Evolutionary conservation across 2,797 vertebrate species (phyloP), one percentile per base, ranked within the genome.

Genomic region (Brachyalestes nurse): DNA sequence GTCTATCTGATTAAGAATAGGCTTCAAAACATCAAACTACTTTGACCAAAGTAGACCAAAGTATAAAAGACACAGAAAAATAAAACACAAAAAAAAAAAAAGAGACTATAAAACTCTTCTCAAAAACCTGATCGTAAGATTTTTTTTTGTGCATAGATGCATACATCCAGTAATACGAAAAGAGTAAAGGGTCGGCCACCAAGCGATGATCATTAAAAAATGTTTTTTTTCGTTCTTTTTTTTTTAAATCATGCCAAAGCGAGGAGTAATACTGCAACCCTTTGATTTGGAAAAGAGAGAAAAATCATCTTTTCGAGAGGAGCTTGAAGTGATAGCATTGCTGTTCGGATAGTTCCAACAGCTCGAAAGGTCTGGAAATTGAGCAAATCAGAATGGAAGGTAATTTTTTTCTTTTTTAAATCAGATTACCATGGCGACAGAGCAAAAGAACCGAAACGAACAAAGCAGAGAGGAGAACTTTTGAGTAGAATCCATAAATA

Each of bases 61-160:
- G 70, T 84, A 74, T 79, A 78, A 72, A 78, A 69, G 45, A 74
- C 16, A 25, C 13, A 82, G 89, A 53, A 53, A 40, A 58, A 23
- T 28, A 88, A 88, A 70, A 83, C 53, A 23, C 51, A 28, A 28
- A 38, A 1, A 45, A 45, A 38, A 1, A 45, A 45, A 6, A 10
- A n/a, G 70, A 88, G 83, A 86, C 83, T 61, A 89, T 58, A 79
- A 79, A 38, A 55, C 3, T 60, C 9, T 8, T 49, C 14, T 71
- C 45, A 75, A 81, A 78, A 78, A 85, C 84, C 83, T 88, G 87
- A 75, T 60, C 83, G 60, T 85, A 85, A 60, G 47, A 80, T 83
- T 85, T 62, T 77, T 77, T 74, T 77, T 82, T 89, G 88, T 92
- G 93, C 92, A 91, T 86, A 89, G 88, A 90, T 85, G 86, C 61